Evolutionary conservation across 92 coral and sea anemone species (phyloP), one percentile per base, ranked within the genome.

Genomic region (Plumapathes pennacea): DNA sequence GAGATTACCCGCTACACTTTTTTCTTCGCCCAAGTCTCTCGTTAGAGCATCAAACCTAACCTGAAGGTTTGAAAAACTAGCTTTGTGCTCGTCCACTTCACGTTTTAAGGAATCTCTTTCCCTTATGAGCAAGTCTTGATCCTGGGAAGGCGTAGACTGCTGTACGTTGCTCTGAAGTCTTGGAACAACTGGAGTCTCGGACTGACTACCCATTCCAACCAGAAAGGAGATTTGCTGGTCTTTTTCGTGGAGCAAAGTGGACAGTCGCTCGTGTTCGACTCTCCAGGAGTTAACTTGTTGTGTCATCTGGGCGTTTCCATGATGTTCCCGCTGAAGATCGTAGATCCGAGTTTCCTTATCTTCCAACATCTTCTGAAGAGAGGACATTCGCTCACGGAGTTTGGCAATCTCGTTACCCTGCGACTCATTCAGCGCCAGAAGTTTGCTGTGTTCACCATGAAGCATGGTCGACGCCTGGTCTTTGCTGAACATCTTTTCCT

Each of bases 391-490:
- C 46, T 92, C 98, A 30, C 98, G 67, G 31, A 92, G 52, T 50
- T 89, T 84, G 0, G 89, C 98, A 33, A 92, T 88, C 54, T 92
- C 98, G 27, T 92, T 89, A 2, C 89, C 90, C 57, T 92, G 98
- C 1, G 98, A 88, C 33, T 88, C 89, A 64, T 92, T 92, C 31
- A 92, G 64, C n/a, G 85, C 85, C 22, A 92, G 81, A 23, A 92
- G 73, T 37, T 89, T 79, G 41, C 72, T 82, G 68, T 92, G 92
- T 49, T 92, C 96, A 12, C 68, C 61, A 24, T 89, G 98, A 4
- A 92, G 77, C 51, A 92, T 70, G 28, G 78, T 82, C 0, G 96
- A 80, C 6, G 98, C 98, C 52, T 92, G 89, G 32, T 91, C 89
- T 50, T 88, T 92, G 26, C 96, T 80, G 13, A 64, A 80, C 89